Evolutionary conservation across 2,113 vertebrate species (phyloP), one percentile per base, ranked within the genome.

Genomic region (Anas platyrhynchos): DNA sequence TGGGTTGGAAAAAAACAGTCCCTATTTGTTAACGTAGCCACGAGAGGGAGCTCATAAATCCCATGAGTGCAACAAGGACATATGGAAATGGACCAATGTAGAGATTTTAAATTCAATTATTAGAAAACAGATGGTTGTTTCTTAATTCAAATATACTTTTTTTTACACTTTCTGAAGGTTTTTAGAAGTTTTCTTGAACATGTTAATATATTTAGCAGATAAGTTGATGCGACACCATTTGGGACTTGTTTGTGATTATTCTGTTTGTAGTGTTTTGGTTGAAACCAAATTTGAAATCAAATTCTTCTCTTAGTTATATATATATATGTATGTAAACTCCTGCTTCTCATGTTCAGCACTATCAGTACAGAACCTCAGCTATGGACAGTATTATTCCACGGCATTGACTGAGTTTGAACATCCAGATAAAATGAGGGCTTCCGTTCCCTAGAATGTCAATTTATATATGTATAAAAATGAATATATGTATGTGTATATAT

Each of bases 11-110:
- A 67, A 58, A 58, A 73, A 0, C 31, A 41, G 34, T 56, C 79
- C 91, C 5, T 54, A 59, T 3, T 3, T 8, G 86, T 29, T 31
- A 83, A 52, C 14, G 43, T 74, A 13, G 38, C 89, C 94, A 86
- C 73, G 50, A 96, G 94, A 96, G 92, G 95, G 96, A 93, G 93
- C 93, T 77, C 88, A 36, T 41, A 63, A 84, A 82, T 50, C 59
- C 89, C 36, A 34, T 15, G 25, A 77, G 15, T 21, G 43, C 8
- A 1, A 0, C 27, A 3, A 71, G 38, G n/a, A 32, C 0, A 0
- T 7, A 26, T 14, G 8, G 36, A 74, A 38, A 54, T 7, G 7
- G 55, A 23, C 22, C 38, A 6, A 23, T 16, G 1, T 0, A 56
- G 11, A 20, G 2, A 36, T 11, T 75, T 82, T 34, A 7, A 55